Evolutionary conservation across 2,888 invertebrate species (phyloP).

Genomic region (Eremobia ochroleuca): DNA sequence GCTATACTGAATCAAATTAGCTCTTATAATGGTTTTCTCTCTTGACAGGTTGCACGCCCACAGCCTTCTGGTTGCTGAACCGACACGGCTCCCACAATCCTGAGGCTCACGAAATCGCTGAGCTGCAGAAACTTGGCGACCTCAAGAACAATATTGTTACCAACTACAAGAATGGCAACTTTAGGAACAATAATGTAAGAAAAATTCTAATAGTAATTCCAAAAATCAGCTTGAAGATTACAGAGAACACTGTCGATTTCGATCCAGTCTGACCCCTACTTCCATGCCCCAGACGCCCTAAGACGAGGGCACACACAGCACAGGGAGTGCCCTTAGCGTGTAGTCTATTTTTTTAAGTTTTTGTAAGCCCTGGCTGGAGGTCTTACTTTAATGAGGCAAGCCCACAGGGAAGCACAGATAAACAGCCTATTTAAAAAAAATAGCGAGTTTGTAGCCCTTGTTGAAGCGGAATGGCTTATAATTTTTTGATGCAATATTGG

Average conservation of each 20-base stretch:
- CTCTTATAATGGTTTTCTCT: neutral
- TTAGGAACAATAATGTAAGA: constrained; percentile 87
- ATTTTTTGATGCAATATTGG: neutral
- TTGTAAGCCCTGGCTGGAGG: too few relatives aligned
- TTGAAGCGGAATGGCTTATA: neutral
- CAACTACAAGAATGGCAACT: constrained; percentile 91
- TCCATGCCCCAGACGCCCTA: too few relatives aligned
- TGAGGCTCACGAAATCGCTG: constrained; percentile 87
- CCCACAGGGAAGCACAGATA: too few relatives aligned
- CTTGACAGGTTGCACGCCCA: constrained; percentile 92
- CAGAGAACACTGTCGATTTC: neutral
- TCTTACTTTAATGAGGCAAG: too few relatives aligned
- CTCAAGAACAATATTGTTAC: constrained; percentile 92
- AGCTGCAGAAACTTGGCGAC: constrained; percentile 90
- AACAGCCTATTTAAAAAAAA: neutral
- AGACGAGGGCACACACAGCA: too few relatives aligned
- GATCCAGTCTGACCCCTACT: too few relatives aligned
- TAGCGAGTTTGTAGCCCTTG: neutral
- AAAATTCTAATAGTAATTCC: neutral
- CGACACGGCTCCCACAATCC: constrained; percentile 94
- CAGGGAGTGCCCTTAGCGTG: too few relatives aligned
- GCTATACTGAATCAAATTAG: neutral
- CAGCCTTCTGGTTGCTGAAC: constrained; percentile 93
- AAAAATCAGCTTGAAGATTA: neutral
- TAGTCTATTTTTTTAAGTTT: too few relatives aligned